These are phyloP conservation scores for Teleogryllus oceanicus DNA, from an alignment of 2,888 invertebrate genomes.

Conservation along the genomic window DNA sequence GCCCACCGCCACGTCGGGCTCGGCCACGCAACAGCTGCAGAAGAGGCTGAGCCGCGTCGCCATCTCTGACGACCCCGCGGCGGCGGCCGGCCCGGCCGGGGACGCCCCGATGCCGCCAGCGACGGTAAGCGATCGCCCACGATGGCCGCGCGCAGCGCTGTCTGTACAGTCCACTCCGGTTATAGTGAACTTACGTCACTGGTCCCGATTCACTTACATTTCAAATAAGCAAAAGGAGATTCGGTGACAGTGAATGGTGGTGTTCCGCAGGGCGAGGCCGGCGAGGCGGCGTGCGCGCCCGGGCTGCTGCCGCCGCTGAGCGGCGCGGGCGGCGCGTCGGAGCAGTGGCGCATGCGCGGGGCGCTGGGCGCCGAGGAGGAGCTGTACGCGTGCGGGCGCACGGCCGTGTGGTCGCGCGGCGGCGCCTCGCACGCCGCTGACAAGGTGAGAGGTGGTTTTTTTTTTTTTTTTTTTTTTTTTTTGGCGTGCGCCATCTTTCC, in stretches of 20 bases:
- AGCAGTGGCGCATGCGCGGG: conserved; percentile 56
- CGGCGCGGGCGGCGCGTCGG: conserved; percentile 51
- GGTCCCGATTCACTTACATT: not conserved
- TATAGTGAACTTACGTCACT: too few species aligned
- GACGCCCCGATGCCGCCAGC: too few species aligned
- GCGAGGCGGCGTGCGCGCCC: not conserved
- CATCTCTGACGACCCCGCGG: conserved; percentile 45
- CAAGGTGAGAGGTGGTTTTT: not conserved
- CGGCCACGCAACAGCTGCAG: conserved; percentile 50
- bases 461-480: too few species aligned
- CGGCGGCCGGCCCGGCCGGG: too few species aligned
- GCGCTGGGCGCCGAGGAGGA: conserved; percentile 65
- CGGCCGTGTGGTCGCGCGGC: conserved; percentile 68
- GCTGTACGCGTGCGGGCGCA: conserved; percentile 78
- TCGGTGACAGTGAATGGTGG: too few species aligned
- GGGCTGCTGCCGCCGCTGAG: not conserved
- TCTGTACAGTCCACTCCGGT: too few species aligned
- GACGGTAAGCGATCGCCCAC: too few species aligned
- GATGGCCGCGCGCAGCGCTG: too few species aligned
- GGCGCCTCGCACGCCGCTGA: not conserved
- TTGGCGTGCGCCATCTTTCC: too few species aligned
- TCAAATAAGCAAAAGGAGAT: not conserved
- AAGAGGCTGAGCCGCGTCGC: conserved; percentile 74
- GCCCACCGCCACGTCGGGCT: not conserved
- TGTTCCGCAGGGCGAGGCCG: not conserved